Evolutionary conservation across 2,888 invertebrate genomes (phyloP).

Genomic region (Ochropleura plecta): DNA sequence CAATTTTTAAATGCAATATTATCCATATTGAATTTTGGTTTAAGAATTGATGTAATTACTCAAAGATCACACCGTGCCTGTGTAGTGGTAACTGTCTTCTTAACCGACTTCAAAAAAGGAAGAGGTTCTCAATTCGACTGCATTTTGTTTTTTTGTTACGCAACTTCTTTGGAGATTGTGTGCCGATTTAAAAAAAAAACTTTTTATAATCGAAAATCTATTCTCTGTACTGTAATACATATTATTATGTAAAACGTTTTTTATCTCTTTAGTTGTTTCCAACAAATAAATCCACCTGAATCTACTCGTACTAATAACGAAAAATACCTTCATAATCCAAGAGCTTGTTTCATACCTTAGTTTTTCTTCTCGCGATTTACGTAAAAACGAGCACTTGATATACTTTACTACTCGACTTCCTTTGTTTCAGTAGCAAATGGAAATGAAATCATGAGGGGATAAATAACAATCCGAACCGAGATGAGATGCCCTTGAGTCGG

Average conservation of each 20-base stretch:
- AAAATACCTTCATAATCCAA: background rate
- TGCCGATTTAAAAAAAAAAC: too few species aligned
- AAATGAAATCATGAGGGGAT: constrained; percentile 57
- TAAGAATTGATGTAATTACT: too few species aligned
- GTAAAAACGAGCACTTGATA: constrained; percentile 26
- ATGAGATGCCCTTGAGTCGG: constrained; percentile 40
- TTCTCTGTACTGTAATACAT: too few species aligned
- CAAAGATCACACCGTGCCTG: too few species aligned
- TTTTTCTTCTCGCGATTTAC: constrained; percentile 6
- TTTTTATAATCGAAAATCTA: too few species aligned
- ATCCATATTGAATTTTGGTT: too few species aligned
- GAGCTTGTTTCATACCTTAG: constrained; percentile 6
- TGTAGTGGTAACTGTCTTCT: too few species aligned
- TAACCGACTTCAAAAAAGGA: too few species aligned
- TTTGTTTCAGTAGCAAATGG: constrained; percentile 55
- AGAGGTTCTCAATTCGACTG: too few species aligned
- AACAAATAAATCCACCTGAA: background rate
- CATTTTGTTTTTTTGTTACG: too few species aligned
- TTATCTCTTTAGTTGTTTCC: background rate
- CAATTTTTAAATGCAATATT: too few species aligned
- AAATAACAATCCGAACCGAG: constrained; percentile 52
- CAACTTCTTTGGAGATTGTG: too few species aligned
- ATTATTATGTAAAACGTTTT: background rate
- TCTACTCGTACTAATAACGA: background rate
- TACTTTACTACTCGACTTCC: constrained; percentile 43